Evolutionary conservation across 1,140 invertebrate species (phyloP).

Genomic region (Anoplophora glabripennis): DNA sequence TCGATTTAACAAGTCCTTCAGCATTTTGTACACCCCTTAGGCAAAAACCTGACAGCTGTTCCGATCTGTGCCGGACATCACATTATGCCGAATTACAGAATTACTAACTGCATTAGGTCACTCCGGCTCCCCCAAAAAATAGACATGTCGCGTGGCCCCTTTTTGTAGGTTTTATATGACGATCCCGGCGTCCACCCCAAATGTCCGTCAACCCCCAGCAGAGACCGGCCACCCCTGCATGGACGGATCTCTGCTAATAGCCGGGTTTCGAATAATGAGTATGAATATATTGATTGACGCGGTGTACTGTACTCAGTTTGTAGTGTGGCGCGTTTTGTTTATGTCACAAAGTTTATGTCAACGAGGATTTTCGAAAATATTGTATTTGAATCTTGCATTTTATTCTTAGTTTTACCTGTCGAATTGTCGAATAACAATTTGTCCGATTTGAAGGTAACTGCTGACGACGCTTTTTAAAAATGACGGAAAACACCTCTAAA

Average conservation of each 20-base stretch:
- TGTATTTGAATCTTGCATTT: too few species aligned
- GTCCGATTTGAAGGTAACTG: too few species aligned
- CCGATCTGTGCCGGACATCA: constrained; percentile 18
- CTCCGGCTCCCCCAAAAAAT: constrained; percentile 25
- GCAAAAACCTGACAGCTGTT: constrained; percentile 15
- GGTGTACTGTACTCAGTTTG: neutral
- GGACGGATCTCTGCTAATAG: constrained; percentile 14
- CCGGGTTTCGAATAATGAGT: constrained; percentile 20
- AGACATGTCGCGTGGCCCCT: constrained; percentile 26
- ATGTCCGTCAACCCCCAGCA: constrained; percentile 29
- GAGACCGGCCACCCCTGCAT: constrained; percentile 16
- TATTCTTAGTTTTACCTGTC: too few species aligned
- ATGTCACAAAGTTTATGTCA: too few species aligned
- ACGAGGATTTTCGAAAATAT: too few species aligned
- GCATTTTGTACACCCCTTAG: neutral
- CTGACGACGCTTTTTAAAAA: too few species aligned
- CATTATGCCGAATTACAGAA: constrained; percentile 24
- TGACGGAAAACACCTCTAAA: too few species aligned
- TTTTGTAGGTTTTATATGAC: constrained; percentile 22
- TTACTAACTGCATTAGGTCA: constrained; percentile 20
- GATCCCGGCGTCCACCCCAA: constrained; percentile 11
- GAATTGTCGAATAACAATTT: too few species aligned
- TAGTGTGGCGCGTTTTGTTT: neutral
- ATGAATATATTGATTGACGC: constrained; percentile 14
- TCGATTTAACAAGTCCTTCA: neutral